Conservation (phyloP, 2,888 invertebrate genomes). For the Pollenia amentaria region DNA sequence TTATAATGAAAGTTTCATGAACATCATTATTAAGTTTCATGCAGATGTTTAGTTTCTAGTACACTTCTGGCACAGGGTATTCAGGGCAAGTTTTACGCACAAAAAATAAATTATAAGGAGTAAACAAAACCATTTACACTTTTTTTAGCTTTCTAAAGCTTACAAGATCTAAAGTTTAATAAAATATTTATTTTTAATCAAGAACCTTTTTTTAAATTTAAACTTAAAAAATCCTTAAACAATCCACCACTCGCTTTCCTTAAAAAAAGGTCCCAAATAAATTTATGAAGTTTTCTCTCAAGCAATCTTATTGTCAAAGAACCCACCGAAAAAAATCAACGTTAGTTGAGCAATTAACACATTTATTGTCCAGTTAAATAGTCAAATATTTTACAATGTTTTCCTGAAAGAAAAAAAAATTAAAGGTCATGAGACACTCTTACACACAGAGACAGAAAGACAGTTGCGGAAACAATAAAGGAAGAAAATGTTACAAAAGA, state of each 20-base stretch:
- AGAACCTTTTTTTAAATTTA: too few species aligned
- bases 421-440: not conserved
- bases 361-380: slow-evolving; percentile 26
- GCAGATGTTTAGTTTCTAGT: too few species aligned
- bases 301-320: slow-evolving; percentile 12
- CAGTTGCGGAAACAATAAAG: slow-evolving; percentile 38
- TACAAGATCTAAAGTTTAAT: too few species aligned
- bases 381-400: slow-evolving; percentile 37
- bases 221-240: too few species aligned
- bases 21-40: too few species aligned
- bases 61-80: too few species aligned
- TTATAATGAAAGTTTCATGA: too few species aligned
- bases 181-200: too few species aligned
- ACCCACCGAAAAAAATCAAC: not conserved
- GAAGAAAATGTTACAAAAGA: slow-evolving; percentile 43
- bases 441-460: not conserved
- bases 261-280: slow-evolving; percentile 19
- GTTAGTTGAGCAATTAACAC: not conserved
- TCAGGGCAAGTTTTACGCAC: too few species aligned
- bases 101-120: too few species aligned
- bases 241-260: not conserved
- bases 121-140: too few species aligned
- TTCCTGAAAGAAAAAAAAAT: not conserved
- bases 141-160: too few species aligned
- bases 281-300: not conserved